These are phyloP conservation scores for Sisor rabdophorus DNA, from an alignment of 2,113 vertebrate species.

Conservation along the genomic window DNA sequence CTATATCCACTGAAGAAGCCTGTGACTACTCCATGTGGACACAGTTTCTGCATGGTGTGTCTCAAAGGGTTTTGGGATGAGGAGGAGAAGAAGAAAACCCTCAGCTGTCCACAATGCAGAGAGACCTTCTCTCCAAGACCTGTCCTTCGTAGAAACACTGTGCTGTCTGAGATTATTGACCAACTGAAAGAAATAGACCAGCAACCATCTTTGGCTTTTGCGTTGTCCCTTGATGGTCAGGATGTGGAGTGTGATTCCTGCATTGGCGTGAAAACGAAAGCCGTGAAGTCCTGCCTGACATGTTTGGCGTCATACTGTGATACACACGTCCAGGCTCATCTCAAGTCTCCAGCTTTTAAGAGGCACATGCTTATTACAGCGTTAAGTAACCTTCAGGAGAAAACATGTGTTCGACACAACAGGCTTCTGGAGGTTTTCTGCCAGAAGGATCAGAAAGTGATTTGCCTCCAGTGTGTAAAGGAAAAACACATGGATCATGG, in stretches of 20 bases:
- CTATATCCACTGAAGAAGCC: slow-evolving; percentile 15
- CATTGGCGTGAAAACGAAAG: slow-evolving; percentile 77
- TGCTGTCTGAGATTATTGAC: slow-evolving; percentile 1
- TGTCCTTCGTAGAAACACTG: slow-evolving; percentile 20
- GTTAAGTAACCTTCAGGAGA: slow-evolving; percentile 27
- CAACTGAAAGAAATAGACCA: background rate
- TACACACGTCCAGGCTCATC: slow-evolving; percentile 75
- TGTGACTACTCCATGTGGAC: slow-evolving; percentile 30
- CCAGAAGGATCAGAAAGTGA: slow-evolving; percentile 30
- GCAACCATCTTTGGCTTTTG: background rate
- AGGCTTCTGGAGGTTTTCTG: slow-evolving; percentile 43
- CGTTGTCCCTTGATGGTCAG: slow-evolving; percentile 45
- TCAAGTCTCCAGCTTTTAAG: slow-evolving; percentile 73
- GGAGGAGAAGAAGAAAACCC: background rate
- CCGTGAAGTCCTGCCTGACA: slow-evolving; percentile 76
- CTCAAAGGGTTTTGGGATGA: slow-evolving; percentile 26
- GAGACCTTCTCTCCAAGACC: slow-evolving; percentile 18
- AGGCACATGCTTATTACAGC: slow-evolving; percentile 73
- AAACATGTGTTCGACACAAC: slow-evolving; percentile 27
- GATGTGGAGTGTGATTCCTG: slow-evolving; percentile 71
- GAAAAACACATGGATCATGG: slow-evolving; percentile 39
- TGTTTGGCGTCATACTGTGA: slow-evolving; percentile 81
- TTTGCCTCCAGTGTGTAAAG: slow-evolving; percentile 36
- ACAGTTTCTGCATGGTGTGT: slow-evolving; percentile 36
- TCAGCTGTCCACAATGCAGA: slow-evolving; percentile 28